These are phyloP conservation scores for Ceratitis capitata DNA, from an alignment of 1,140 invertebrate genomes.

Conservation along the genomic window DNA sequence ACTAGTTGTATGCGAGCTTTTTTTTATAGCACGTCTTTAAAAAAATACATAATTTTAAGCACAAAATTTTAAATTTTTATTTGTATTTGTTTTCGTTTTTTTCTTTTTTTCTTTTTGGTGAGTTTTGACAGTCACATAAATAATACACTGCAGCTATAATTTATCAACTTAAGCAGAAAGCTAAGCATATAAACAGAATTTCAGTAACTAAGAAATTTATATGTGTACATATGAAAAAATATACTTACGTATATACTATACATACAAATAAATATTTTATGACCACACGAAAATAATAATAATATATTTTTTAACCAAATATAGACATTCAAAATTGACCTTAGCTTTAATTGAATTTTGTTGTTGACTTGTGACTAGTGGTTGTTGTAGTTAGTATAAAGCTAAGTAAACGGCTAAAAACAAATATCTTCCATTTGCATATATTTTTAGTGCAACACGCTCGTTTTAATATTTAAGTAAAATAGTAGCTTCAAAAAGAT, in stretches of 20 bases:
- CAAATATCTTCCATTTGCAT: not conserved
- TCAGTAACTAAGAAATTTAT: no score
- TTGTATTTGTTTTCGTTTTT: no score
- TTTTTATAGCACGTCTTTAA: no score
- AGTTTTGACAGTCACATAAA: not conserved
- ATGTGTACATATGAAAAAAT: not conserved
- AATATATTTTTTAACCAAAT: not conserved
- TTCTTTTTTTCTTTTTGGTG: no score
- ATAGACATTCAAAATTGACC: conserved; percentile 17
- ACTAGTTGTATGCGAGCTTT: not conserved
- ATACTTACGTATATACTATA: not conserved
- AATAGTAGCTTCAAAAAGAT: not conserved
- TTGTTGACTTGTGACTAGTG: not conserved
- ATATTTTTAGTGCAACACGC: not conserved
- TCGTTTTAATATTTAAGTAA: not conserved
- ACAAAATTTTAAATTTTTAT: no score
- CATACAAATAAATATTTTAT: not conserved
- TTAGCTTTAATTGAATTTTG: conserved; percentile 26
- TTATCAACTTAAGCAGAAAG: not conserved
- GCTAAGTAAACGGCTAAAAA: not conserved
- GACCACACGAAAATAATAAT: not conserved
- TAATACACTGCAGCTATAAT: not conserved
- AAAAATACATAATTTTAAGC: no score
- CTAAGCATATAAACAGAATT: no score
- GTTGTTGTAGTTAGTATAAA: not conserved